A percentile compares a stretch with the other conserved stretches of the same genome.
Conservation (phyloP, 2,797 vertebrate genomes). For the Myiotriccus ornatus region DNA sequence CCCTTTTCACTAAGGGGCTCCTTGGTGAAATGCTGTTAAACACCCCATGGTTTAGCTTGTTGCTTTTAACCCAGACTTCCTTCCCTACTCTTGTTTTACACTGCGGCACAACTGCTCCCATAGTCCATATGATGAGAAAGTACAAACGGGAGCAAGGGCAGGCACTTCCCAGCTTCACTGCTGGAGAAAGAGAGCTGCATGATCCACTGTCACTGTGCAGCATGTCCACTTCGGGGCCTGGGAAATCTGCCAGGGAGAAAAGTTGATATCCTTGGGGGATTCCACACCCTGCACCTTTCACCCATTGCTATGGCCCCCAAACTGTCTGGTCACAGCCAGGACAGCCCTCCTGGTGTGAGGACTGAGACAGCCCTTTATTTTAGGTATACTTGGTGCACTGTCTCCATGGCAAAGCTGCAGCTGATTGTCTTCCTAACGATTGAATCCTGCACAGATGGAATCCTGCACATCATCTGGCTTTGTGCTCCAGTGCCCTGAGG, state of each 20-base stretch:
- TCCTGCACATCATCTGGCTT: rapidly evolving
- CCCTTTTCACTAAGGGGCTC: background rate
- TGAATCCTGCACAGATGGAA: background rate
- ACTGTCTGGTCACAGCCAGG: background rate
- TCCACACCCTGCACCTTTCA: background rate
- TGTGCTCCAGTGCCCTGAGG: background rate
- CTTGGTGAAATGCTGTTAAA: background rate
- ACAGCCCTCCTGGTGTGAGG: rapidly evolving
- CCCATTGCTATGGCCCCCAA: background rate
- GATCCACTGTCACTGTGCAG: rapidly evolving
- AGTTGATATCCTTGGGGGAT: background rate
- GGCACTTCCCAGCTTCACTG: background rate
- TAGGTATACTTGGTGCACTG: rapidly evolving
- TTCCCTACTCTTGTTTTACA: background rate
- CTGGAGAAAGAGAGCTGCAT: background rate
- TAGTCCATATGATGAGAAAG: background rate
- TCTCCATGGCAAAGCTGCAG: background rate
- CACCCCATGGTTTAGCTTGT: background rate
- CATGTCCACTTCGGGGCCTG: background rate
- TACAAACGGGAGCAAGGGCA: background rate
- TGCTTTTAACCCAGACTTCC: background rate
- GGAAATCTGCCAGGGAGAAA: background rate
- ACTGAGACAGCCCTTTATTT: background rate
- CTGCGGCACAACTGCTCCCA: background rate
- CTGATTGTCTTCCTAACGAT: background rate